These are phyloP conservation scores for Bovichtus variegatus DNA, from an alignment of 2,797 vertebrate genomes.

Conservation along the genomic window DNA sequence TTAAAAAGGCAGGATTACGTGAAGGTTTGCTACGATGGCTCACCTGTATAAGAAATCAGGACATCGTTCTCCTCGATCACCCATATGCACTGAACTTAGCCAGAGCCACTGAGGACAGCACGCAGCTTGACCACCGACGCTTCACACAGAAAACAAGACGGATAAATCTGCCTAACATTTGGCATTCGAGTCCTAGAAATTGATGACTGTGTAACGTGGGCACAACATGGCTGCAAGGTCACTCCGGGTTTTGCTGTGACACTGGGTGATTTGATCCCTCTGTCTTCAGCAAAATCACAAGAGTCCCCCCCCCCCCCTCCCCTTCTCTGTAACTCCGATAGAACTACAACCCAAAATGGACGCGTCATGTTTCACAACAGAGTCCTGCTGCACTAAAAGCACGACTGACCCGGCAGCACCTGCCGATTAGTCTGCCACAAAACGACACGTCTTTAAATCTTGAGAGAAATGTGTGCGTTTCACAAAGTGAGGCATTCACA, in stretches of 20 bases:
- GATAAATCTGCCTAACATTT: conserved; percentile 53
- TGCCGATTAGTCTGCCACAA: conserved; percentile 35
- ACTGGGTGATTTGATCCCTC: conserved; percentile 31
- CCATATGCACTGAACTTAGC: conserved; percentile 29
- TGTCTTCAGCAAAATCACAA: conserved; percentile 25
- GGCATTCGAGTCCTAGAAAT: conserved; percentile 52
- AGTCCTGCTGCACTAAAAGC: conserved; percentile 34
- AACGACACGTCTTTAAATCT: conserved; percentile 29
- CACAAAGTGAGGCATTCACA: conserved; percentile 63
- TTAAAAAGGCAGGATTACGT: conserved; percentile 28
- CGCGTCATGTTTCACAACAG: conserved; percentile 43
- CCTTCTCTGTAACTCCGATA: conserved; percentile 15
- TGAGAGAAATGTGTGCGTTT: conserved; percentile 65
- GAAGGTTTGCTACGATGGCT: conserved; percentile 55
- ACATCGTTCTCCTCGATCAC: conserved; percentile 21
- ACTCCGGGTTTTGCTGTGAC: conserved; percentile 35
- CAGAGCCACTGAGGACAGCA: conserved; percentile 37
- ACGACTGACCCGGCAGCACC: conserved; percentile 52
- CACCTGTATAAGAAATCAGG: conserved; percentile 44
- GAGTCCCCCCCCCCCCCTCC: not conserved
- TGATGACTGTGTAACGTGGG: conserved; percentile 45
- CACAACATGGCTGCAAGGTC: conserved; percentile 70
- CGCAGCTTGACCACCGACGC: conserved; percentile 34
- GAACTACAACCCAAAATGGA: conserved; percentile 40
- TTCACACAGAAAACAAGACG: conserved; percentile 30